phyloP scores from a whole-genome alignment of 92 coral and sea anemone species.

The Ricordea florida region DNA sequence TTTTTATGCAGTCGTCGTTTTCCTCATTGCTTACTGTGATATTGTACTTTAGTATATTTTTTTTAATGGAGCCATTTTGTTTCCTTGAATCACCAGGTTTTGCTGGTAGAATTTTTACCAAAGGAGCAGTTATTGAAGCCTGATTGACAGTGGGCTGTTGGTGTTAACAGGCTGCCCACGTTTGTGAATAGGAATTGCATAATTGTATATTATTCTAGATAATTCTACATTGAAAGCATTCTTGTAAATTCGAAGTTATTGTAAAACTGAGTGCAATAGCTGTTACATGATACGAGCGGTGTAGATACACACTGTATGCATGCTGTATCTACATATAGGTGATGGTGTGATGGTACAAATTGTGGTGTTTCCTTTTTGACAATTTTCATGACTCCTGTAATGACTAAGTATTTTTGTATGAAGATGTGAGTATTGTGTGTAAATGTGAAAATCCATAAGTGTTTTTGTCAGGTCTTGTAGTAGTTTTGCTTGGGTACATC shows the following conservation, averaged over 20 bases:
- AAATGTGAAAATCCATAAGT: no score
- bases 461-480: no score
- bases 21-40: not conserved
- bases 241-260: no score
- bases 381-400: no score
- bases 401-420: no score
- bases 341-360: no score
- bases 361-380: not conserved
- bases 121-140: conserved; percentile 92
- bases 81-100: conserved; percentile 66
- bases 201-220: conserved; percentile 24
- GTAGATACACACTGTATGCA: no score
- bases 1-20: not conserved
- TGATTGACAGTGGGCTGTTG: conserved; percentile 44
- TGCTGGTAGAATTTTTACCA: conserved; percentile 93
- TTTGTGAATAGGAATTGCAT: conserved; percentile 5
- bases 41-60: not conserved
- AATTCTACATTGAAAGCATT: not conserved
- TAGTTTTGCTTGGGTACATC: no score
- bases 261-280: no score
- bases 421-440: no score
- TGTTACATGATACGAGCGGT: no score
- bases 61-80: not conserved
- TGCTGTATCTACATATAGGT: no score
- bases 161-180: not conserved